Conservation (phyloP, 2,888 invertebrate genomes). For the Pollenia griseotomentosa region DNA sequence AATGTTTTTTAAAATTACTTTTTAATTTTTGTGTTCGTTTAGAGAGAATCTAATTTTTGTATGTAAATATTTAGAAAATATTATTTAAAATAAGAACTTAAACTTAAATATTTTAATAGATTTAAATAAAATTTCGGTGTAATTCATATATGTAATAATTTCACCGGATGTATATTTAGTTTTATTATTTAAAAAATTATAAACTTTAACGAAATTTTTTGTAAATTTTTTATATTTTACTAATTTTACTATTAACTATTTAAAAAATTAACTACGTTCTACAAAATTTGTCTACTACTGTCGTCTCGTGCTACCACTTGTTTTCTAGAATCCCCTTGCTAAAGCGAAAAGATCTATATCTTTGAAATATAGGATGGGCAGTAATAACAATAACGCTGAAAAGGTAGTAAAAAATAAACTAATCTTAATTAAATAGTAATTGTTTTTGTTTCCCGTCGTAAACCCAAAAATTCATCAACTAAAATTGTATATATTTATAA, state of each 20-base stretch:
- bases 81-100: background rate
- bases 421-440: slow-evolving; percentile 44
- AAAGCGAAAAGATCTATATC: slow-evolving; percentile 84
- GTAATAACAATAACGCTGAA: slow-evolving; percentile 82
- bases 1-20: slow-evolving; percentile 28
- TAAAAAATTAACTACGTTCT: slow-evolving; percentile 7
- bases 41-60: background rate
- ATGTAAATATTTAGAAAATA: slow-evolving; percentile 13
- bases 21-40: background rate
- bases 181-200: background rate
- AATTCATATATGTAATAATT: background rate
- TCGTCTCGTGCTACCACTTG: slow-evolving; percentile 69
- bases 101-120: background rate
- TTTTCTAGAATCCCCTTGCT: slow-evolving; percentile 83
- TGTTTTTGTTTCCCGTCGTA: slow-evolving; percentile 17
- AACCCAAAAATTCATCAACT: background rate
- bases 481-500: slow-evolving; percentile 7
- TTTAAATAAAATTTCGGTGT: slow-evolving; percentile 9
- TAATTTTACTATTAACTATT: slow-evolving; percentile 20
- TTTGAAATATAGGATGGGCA: slow-evolving; percentile 84
- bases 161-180: background rate
- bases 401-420: slow-evolving; percentile 82
- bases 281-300: slow-evolving; percentile 57
- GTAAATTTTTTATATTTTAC: slow-evolving; percentile 28
- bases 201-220: background rate